Conservation (phyloP, 2,113 vertebrate species). For the Oryzias melastigma region DNA sequence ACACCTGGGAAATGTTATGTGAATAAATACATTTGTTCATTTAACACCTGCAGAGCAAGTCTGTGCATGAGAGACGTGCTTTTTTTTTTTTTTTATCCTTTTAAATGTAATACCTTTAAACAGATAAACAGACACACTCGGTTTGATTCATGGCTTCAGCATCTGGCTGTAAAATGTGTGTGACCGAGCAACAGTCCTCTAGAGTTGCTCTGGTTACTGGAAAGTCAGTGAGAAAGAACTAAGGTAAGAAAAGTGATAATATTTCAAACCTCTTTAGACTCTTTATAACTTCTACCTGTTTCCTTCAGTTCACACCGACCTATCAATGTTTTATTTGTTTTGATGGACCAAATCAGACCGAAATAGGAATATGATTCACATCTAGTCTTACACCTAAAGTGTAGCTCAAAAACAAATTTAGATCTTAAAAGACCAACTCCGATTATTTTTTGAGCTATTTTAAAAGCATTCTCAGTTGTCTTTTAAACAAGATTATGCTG, state of each 20-base stretch:
- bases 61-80: constrained; percentile 29
- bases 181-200: constrained; percentile 52
- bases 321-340: too few relatives aligned
- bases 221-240: constrained; percentile 7
- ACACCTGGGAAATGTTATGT: constrained; percentile 39
- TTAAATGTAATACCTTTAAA: constrained; percentile 57
- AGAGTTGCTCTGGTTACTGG: constrained; percentile 36
- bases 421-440: too few relatives aligned
- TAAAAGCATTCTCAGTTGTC: too few relatives aligned
- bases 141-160: constrained; percentile 62
- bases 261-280: not conserved
- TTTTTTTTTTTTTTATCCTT: constrained; percentile 45
- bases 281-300: too few relatives aligned
- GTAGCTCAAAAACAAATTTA: too few relatives aligned
- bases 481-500: too few relatives aligned
- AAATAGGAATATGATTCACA: too few relatives aligned
- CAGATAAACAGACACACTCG: constrained; percentile 25
- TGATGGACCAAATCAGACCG: too few relatives aligned
- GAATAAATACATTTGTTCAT: constrained; percentile 61
- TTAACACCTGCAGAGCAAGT: constrained; percentile 43
- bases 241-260: not conserved
- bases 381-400: too few relatives aligned
- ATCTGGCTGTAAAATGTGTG: constrained; percentile 68
- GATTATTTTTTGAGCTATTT: too few relatives aligned
- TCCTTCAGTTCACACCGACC: too few relatives aligned